Percentiles rank a stretch among this genome's conserved stretches.
Evolutionary conservation across 2,797 vertebrate genomes (phyloP).

Genomic region (Anabas testudineus): DNA sequence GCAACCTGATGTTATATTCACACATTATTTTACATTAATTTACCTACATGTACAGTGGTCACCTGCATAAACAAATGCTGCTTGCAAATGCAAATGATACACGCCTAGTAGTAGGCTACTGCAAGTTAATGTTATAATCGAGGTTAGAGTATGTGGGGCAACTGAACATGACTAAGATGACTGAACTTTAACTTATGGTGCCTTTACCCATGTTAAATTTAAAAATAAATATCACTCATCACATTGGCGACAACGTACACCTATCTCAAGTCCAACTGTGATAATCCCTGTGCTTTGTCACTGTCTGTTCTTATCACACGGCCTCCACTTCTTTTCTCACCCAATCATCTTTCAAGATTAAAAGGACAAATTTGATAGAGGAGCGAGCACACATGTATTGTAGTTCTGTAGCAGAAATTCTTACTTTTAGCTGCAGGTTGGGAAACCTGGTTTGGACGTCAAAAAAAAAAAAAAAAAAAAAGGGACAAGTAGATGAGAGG

Average conservation of each 20-base stretch:
- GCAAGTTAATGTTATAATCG: constrained; percentile 8
- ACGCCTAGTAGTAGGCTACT: constrained; percentile 13
- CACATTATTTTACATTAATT: constrained; percentile 32
- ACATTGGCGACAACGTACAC: constrained; percentile 13
- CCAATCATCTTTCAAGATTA: constrained; percentile 28
- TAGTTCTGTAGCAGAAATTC: background rate
- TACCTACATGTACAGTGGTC: constrained; percentile 1
- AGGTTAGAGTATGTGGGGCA: constrained; percentile 17
- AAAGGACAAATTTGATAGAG: constrained; percentile 30
- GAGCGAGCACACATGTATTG: background rate
- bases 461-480: constrained; percentile 10
- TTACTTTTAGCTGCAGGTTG: background rate
- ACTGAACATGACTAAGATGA: constrained; percentile 1
- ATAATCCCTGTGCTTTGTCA: constrained; percentile 9
- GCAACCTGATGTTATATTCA: background rate
- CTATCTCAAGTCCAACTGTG: background rate
- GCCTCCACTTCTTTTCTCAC: constrained; percentile 19
- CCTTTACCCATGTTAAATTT: background rate
- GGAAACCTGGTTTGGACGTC: constrained; percentile 11
- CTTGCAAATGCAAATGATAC: constrained; percentile 31
- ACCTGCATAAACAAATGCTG: constrained; percentile 1
- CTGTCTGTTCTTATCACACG: background rate
- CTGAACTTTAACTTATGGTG: background rate
- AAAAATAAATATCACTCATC: constrained; percentile 3
- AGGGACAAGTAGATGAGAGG: constrained; percentile 20